A percentile compares a stretch with the other conserved stretches of the same genome.
phyloP scores from a whole-genome alignment of 2,113 vertebrate species.

The Passer montanus region DNA sequence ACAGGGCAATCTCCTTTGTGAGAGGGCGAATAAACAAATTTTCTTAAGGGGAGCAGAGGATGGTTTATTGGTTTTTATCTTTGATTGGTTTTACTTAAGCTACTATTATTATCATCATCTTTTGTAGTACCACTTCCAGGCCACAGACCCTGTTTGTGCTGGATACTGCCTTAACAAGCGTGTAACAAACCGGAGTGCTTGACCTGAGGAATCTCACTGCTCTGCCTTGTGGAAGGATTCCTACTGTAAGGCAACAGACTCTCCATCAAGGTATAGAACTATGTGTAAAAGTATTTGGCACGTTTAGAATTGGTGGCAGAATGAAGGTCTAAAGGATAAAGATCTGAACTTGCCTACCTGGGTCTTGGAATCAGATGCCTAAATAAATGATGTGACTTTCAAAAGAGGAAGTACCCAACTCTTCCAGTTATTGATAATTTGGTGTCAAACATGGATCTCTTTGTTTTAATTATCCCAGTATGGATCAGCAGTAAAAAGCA shows the following conservation, averaged over 20 bases:
- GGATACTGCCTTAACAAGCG: rapidly evolving
- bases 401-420: background rate
- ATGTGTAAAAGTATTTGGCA: background rate
- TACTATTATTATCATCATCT: background rate
- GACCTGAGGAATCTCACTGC: background rate
- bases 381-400: background rate
- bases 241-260: background rate
- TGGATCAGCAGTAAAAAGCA: background rate
- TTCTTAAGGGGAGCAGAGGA: constrained; percentile 13
- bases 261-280: background rate
- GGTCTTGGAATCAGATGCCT: background rate
- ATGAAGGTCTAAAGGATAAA: background rate
- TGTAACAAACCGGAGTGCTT: background rate
- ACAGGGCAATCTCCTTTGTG: constrained; percentile 18
- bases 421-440: background rate
- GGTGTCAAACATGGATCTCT: background rate
- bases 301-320: background rate
- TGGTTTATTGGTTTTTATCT: constrained; percentile 35
- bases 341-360: background rate
- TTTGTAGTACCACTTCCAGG: background rate
- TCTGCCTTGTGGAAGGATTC: background rate
- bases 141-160: background rate
- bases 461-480: background rate
- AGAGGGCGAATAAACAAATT: constrained; percentile 37
- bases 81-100: constrained; percentile 22